phyloP scores from a whole-genome alignment of 2,113 vertebrate genomes.

The Ancistrus triradiatus region DNA sequence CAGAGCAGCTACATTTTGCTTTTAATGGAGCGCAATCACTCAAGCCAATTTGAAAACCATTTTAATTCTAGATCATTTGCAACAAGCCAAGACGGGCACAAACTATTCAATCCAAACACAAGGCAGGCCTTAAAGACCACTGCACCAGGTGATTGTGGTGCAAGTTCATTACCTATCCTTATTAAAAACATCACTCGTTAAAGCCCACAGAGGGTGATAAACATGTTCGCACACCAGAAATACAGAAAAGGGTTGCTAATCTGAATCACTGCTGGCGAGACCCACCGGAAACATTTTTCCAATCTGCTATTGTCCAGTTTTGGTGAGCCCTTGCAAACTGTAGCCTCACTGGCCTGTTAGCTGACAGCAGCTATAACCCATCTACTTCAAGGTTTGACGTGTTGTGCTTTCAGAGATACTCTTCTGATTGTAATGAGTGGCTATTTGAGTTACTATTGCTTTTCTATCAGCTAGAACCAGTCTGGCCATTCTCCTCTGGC shows the following conservation, averaged over 20 bases:
- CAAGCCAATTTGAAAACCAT: not conserved
- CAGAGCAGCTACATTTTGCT: slow-evolving; percentile 3
- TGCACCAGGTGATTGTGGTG: slow-evolving; percentile 1
- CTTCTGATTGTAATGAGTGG: too few species aligned
- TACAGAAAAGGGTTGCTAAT: slow-evolving; percentile 15
- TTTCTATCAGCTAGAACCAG: too few species aligned
- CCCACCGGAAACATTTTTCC: too few species aligned
- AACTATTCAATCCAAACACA: slow-evolving; percentile 20
- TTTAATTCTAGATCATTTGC: too few species aligned
- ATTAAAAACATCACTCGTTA: slow-evolving; percentile 28
- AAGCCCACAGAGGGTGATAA: slow-evolving; percentile 12
- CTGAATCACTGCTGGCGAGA: slow-evolving; percentile 22
- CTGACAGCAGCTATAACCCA: too few species aligned
- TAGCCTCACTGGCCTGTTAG: too few species aligned
- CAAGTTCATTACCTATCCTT: slow-evolving; percentile 37
- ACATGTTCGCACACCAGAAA: not conserved
- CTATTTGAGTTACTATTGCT: too few species aligned
- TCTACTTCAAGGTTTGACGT: too few species aligned
- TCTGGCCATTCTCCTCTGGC: too few species aligned
- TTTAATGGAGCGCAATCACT: slow-evolving; percentile 18
- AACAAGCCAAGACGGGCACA: slow-evolving; percentile 3
- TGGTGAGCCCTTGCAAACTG: too few species aligned
- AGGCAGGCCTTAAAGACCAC: slow-evolving; percentile 13
- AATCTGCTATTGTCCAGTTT: too few species aligned
- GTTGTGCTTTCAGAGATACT: too few species aligned